Evolutionary conservation across 2,888 invertebrate genomes (phyloP).

Genomic region (Thereva unica): DNA sequence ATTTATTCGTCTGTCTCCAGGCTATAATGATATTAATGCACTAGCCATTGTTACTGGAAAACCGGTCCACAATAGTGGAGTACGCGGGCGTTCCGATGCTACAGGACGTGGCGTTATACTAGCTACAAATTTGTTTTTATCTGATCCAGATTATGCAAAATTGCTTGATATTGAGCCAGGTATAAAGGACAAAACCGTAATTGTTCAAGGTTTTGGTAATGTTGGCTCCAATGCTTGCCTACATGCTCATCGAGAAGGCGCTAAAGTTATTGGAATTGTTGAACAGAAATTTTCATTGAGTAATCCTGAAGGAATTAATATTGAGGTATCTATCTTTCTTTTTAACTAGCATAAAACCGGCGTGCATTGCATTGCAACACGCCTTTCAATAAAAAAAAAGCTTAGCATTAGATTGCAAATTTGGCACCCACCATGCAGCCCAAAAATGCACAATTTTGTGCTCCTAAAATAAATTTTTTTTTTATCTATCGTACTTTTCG

Average conservation of each 20-base stretch:
- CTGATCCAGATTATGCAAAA: slow-evolving; percentile 93
- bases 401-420: too few species aligned
- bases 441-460: too few species aligned
- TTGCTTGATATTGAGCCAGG: slow-evolving; percentile 89
- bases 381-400: too few species aligned
- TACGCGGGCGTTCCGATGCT: slow-evolving; percentile 95
- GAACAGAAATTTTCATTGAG: slow-evolving; percentile 86
- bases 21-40: slow-evolving; percentile 91
- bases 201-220: slow-evolving; percentile 94
- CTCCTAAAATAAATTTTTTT: too few species aligned
- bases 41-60: slow-evolving; percentile 97
- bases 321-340: slow-evolving; percentile 48
- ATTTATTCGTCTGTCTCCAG: slow-evolving; percentile 32
- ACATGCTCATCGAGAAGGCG: slow-evolving; percentile 91
- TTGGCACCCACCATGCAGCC: too few species aligned
- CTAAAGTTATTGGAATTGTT: slow-evolving; percentile 87
- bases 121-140: slow-evolving; percentile 90
- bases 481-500: too few species aligned
- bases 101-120: slow-evolving; percentile 95
- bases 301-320: slow-evolving; percentile 88
- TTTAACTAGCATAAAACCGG: too few species aligned
- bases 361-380: too few species aligned
- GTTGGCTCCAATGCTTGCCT: slow-evolving; percentile 95
- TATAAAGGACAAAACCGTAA: slow-evolving; percentile 95
- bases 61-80: slow-evolving; percentile 95